These are phyloP conservation scores for Drepana falcataria DNA, from an alignment of 2,888 invertebrate species.

Conservation along the genomic window DNA sequence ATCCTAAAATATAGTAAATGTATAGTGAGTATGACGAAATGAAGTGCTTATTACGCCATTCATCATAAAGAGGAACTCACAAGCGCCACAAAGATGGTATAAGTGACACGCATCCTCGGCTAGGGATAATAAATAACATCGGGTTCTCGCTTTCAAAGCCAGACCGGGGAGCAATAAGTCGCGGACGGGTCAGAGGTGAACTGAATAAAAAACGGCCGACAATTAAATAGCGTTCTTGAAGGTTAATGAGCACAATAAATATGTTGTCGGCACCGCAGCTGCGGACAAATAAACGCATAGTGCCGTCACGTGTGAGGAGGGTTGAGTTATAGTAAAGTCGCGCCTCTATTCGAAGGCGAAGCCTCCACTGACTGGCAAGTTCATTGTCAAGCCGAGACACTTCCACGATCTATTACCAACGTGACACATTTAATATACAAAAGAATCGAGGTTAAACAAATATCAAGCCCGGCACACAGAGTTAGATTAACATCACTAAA, in stretches of 20 bases:
- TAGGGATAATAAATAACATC: conserved; percentile 73
- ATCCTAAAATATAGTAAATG: not conserved
- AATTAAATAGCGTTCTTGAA: conserved; percentile 79
- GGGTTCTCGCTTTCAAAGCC: conserved; percentile 75
- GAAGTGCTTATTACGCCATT: conserved; percentile 68
- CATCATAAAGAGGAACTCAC: conserved; percentile 66
- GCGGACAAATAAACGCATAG: conserved; percentile 73
- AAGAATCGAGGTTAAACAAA: conserved; percentile 47
- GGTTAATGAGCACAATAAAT: conserved; percentile 79
- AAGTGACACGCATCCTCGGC: conserved; percentile 67
- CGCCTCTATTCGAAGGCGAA: conserved; percentile 33
- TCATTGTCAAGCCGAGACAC: conserved; percentile 54
- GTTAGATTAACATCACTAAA: conserved; percentile 23
- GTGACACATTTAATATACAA: conserved; percentile 48
- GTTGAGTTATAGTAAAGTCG: conserved; percentile 32
- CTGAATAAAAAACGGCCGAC: conserved; percentile 78
- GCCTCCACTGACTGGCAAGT: conserved; percentile 56
- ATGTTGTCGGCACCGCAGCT: conserved; percentile 78
- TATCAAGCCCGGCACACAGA: conserved; percentile 33
- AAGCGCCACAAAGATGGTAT: conserved; percentile 72
- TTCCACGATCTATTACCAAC: conserved; percentile 45
- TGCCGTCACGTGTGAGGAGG: conserved; percentile 69
- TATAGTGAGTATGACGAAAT: conserved; percentile 52
- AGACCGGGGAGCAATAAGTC: conserved; percentile 75
- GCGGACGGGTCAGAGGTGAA: conserved; percentile 75